A percentile compares a stretch with the other conserved stretches of the same genome.
Conservation (phyloP, 2,797 vertebrate species). For the Miichthys miiuy region DNA sequence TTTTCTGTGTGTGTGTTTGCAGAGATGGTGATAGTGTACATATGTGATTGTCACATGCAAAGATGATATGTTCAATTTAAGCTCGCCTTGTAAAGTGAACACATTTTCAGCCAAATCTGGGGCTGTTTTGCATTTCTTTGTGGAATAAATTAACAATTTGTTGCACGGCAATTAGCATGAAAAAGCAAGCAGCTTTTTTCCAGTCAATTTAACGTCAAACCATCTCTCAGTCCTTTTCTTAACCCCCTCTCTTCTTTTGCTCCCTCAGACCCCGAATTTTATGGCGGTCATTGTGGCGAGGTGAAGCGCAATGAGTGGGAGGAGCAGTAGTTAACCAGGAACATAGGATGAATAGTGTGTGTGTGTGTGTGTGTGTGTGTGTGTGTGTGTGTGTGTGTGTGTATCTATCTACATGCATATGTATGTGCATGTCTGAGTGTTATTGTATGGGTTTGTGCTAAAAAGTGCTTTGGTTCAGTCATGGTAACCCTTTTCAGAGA, state of each 20-base stretch:
- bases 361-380: conserved; percentile 43
- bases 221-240: conserved; percentile 68
- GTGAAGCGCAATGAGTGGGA: conserved; percentile 74
- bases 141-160: conserved; percentile 87
- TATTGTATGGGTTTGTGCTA: conserved; percentile 20
- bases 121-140: conserved; percentile 59
- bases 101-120: conserved; percentile 37
- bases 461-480: conserved; percentile 39
- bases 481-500: conserved; percentile 24
- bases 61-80: conserved; percentile 9
- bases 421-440: conserved; percentile 3
- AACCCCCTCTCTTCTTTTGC: conserved; percentile 58
- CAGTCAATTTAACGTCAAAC: conserved; percentile 84
- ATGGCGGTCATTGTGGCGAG: conserved; percentile 75
- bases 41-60: conserved; percentile 5
- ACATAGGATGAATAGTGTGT: conserved; percentile 52
- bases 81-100: not conserved
- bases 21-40: not conserved
- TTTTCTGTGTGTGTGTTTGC: conserved; percentile 11
- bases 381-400: conserved; percentile 11
- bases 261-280: conserved; percentile 62
- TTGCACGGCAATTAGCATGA: conserved; percentile 83
- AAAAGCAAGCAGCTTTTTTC: conserved; percentile 82
- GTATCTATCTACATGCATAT: conserved; percentile 17
- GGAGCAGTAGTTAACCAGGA: conserved; percentile 69